Conservation (phyloP, 2,113 vertebrate species). For the Tetrax tetrax region DNA sequence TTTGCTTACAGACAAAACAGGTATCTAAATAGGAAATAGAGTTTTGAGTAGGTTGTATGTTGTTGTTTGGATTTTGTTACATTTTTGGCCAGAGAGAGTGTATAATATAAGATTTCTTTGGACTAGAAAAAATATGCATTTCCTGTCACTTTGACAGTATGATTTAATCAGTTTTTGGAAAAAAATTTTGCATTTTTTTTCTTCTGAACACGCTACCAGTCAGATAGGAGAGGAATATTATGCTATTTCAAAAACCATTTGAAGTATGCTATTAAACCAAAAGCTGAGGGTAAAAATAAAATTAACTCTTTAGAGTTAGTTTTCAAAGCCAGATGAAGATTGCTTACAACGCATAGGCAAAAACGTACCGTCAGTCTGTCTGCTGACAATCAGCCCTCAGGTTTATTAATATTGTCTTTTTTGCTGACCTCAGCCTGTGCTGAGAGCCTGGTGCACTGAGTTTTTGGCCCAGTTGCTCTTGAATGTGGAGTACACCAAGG, state of each 20-base stretch:
- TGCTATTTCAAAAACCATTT: not conserved
- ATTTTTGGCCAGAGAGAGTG: not conserved
- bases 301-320: not conserved
- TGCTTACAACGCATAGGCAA: accelerated
- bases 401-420: not conserved
- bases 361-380: not conserved
- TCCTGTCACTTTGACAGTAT: not conserved
- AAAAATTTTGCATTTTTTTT: not conserved
- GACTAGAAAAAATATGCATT: not conserved
- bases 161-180: not conserved
- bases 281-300: not conserved
- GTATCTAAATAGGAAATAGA: constrained; percentile 61
- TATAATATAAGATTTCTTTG: not conserved
- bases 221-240: not conserved
- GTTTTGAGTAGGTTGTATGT: not conserved
- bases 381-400: not conserved
- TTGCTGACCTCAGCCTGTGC: not conserved
- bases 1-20: constrained; percentile 96
- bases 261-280: not conserved
- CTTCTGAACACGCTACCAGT: accelerated
- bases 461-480: not conserved
- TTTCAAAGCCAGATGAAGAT: not conserved
- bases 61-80: not conserved
- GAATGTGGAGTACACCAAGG: not conserved
- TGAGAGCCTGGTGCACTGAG: not conserved